Evolutionary conservation across 2,797 vertebrate genomes (phyloP), one percentile per base, ranked within the genome.

Genomic region (Otolemur crassicaudatus): DNA sequence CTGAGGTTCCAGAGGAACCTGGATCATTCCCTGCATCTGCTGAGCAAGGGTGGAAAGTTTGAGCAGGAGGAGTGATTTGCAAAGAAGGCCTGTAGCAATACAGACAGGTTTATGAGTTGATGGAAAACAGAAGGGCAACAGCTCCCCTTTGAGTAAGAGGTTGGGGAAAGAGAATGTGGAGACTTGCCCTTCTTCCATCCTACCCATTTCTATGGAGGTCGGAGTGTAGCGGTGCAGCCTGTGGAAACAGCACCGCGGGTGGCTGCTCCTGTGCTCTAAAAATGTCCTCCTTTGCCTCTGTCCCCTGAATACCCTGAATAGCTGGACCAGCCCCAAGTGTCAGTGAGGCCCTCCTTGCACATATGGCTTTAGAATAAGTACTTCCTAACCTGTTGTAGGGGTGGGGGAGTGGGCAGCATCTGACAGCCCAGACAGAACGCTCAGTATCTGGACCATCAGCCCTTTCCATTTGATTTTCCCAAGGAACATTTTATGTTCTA

Each of bases 301-400:
- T 72, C 63, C 75, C 79, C 17, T 60, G 69, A 87, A 90, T 19
- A 20, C 75, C 79, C 17, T 60, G 69, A 87, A 90, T 19, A 20
- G 85, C 69, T 56, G 95, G 72, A n/a, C 77, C 93, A 81, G 86
- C 95, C 94, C 75, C 56, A 94, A 92, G 96, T 95, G 95, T 96
- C 87, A 89, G 91, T 88, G 97, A 3, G 40, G 20, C 27, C 37
- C 16, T 69, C 75, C 16, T 23, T 5, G 3, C 8, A 27, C 75
- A 53, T 14, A 7, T 75, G 94, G 90, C 34, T 20, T 86, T 61
- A 13, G 5, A 65, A 1, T 22, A 43, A 69, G 29, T 40, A 0
- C 88, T 91, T 94, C 94, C 77, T 40, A 70, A 85, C 60, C 60
- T 34, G 3, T 14, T 8, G 7, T 46, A 10, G 25, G 87, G 34